phyloP scores from a whole-genome alignment of 2,888 invertebrate species.

The Hirudinaria manillensis region DNA sequence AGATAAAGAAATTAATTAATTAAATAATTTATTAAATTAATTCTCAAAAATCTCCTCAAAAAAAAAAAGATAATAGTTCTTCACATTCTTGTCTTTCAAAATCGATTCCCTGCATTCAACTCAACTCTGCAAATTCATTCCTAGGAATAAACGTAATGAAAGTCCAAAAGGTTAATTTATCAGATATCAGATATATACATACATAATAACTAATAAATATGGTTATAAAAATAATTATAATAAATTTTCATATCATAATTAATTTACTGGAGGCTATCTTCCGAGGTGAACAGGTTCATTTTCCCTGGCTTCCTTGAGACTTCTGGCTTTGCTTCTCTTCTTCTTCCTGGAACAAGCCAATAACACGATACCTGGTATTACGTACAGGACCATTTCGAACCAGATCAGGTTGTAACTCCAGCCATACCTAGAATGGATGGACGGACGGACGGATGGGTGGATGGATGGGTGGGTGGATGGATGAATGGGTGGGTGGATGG shows the following conservation, averaged over 20 bases:
- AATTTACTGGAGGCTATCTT: slow-evolving; percentile 42
- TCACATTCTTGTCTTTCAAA: too few relatives aligned
- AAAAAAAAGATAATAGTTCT: too few relatives aligned
- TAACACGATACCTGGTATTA: slow-evolving; percentile 67
- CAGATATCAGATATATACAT: too few relatives aligned
- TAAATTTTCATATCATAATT: neutral
- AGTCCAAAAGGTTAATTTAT: too few relatives aligned
- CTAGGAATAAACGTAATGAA: too few relatives aligned
- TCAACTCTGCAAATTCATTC: too few relatives aligned
- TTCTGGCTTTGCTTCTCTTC: slow-evolving; percentile 75
- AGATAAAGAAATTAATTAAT: too few relatives aligned
- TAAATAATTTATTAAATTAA: too few relatives aligned
- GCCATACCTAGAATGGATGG: slow-evolving; percentile 58
- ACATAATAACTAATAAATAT: too few relatives aligned
- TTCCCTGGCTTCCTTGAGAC: slow-evolving; percentile 75
- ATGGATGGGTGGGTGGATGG: neutral
- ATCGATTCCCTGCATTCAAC: too few relatives aligned
- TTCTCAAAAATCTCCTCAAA: too few relatives aligned
- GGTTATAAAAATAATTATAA: neutral
- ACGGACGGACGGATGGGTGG: too few relatives aligned
- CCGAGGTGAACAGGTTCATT: slow-evolving; percentile 76
- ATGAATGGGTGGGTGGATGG: neutral
- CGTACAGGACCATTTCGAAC: slow-evolving; percentile 69
- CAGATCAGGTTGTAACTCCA: slow-evolving; percentile 60
- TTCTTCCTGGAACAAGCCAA: slow-evolving; percentile 75